These are phyloP conservation scores for Lasius platythorax DNA, from an alignment of 2,888 invertebrate species.

Conservation along the genomic window DNA sequence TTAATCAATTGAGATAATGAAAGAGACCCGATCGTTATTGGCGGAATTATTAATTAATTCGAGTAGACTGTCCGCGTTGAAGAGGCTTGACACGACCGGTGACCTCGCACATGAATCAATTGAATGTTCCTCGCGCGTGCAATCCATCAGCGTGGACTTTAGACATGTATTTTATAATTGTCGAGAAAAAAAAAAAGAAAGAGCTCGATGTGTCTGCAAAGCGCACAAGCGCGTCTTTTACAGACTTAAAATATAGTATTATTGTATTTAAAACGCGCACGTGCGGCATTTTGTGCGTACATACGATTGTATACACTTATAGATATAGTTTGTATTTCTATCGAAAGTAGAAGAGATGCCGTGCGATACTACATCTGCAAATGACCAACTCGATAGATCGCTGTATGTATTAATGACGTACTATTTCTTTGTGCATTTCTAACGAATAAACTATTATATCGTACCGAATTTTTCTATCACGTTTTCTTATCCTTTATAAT, in stretches of 20 bases:
- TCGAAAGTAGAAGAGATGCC: conserved; percentile 62
- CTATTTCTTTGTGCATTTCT: conserved; percentile 69
- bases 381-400: conserved; percentile 72
- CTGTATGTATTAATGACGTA: conserved; percentile 61
- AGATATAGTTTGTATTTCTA: conserved; percentile 54
- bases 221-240: conserved; percentile 59
- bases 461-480: background rate
- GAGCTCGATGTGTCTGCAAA: background rate
- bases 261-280: conserved; percentile 18
- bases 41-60: conserved; percentile 28
- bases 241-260: conserved; percentile 55
- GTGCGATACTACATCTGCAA: conserved; percentile 58
- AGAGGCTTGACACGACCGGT: conserved; percentile 10
- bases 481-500: background rate
- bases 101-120: conserved; percentile 15
- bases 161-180: conserved; percentile 57
- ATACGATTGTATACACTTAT: background rate
- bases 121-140: conserved; percentile 52
- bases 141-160: conserved; percentile 40
- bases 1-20: conserved; percentile 16
- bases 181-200: conserved; percentile 3
- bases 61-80: background rate
- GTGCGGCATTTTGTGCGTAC: background rate
- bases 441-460: conserved; percentile 65
- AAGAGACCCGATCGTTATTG: background rate